These are phyloP conservation scores for Thereva nobilitata DNA, from an alignment of 2,888 invertebrate genomes.

Conservation along the genomic window DNA sequence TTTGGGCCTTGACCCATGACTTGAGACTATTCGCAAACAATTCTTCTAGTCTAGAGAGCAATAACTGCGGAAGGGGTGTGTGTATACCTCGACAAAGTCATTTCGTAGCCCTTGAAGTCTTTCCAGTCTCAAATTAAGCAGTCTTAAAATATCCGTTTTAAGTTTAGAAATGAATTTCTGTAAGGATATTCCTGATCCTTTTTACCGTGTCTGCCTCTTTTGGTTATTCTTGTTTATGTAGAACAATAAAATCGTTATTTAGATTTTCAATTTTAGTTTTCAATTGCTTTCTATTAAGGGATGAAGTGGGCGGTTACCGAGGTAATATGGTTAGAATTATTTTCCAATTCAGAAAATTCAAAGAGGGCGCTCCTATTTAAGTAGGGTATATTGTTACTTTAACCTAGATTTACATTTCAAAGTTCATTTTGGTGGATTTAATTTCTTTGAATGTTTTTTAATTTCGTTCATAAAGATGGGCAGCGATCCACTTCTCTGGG, in stretches of 20 bases:
- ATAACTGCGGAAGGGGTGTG: conserved; percentile 12
- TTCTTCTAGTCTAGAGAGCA: conserved; percentile 33
- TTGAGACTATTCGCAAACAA: conserved; percentile 24
- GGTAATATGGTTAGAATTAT: not conserved
- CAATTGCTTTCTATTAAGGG: not conserved
- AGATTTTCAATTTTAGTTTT: too few species aligned
- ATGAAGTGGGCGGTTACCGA: not conserved
- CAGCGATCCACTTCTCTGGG: too few species aligned
- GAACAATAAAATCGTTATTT: not conserved
- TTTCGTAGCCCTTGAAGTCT: too few species aligned
- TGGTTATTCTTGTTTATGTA: not conserved
- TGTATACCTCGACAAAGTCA: too few species aligned
- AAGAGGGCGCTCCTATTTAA: too few species aligned
- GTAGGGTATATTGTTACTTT: too few species aligned
- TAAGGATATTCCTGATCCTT: conserved; percentile 7
- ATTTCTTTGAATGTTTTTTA: too few species aligned
- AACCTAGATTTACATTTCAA: too few species aligned
- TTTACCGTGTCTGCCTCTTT: not conserved
- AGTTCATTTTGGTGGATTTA: too few species aligned
- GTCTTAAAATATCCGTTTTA: conserved; percentile 3
- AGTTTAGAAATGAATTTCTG: not conserved
- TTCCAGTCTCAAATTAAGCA: not conserved
- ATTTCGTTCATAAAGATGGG: too few species aligned
- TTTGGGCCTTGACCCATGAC: conserved; percentile 23
- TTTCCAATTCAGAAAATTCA: not conserved